Conservation (phyloP, 1,140 invertebrate species). For the Centruroides sculpturatus region DNA sequence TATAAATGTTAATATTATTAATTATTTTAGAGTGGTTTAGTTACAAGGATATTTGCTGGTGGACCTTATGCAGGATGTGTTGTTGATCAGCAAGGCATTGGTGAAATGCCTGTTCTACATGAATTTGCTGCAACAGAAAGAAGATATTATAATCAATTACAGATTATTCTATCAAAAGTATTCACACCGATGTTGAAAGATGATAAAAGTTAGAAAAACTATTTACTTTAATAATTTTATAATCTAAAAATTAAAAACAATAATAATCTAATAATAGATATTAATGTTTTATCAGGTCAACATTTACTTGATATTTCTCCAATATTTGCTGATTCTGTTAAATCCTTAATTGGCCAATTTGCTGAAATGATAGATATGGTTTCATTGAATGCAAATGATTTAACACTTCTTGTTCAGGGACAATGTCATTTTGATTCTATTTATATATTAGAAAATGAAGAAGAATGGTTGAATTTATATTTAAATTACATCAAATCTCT, state of each 20-base stretch:
- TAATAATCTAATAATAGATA: no score
- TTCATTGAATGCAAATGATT: constrained; percentile 40
- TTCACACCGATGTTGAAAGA: constrained; percentile 21
- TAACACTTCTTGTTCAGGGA: constrained; percentile 49
- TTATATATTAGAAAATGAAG: constrained; percentile 48
- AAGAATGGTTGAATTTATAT: constrained; percentile 54
- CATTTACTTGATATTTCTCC: constrained; percentile 37
- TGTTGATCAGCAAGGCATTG: constrained; percentile 15
- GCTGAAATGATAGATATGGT: constrained; percentile 22
- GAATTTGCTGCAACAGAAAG: constrained; percentile 23
- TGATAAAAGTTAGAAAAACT: constrained; percentile 15
- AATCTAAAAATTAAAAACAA: no score
- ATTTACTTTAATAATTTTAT: not conserved
- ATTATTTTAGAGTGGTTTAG: not conserved
- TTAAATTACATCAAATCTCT: constrained; percentile 53
- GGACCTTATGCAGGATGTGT: constrained; percentile 25
- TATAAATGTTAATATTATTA: not conserved
- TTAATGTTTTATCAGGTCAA: constrained; percentile 19
- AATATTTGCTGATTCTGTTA: constrained; percentile 30
- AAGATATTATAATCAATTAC: constrained; percentile 22
- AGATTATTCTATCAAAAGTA: constrained; percentile 19
- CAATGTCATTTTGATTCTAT: constrained; percentile 46
- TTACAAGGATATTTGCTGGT: constrained; percentile 19
- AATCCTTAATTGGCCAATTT: constrained; percentile 21
- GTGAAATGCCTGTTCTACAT: constrained; percentile 18